phyloP scores from a whole-genome alignment of 2,797 vertebrate genomes.

The Tragelaphus eurycerus region DNA sequence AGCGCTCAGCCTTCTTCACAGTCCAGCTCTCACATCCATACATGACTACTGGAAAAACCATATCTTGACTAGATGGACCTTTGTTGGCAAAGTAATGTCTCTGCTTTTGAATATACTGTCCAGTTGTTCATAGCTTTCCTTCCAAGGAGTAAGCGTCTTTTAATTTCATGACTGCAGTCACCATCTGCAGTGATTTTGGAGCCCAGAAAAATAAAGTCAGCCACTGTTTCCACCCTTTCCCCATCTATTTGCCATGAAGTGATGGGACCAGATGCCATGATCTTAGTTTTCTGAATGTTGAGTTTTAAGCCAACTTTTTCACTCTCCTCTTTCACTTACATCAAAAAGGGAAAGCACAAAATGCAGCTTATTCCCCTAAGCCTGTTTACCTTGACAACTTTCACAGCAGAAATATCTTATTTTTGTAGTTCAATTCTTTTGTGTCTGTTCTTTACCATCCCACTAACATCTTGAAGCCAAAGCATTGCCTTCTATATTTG shows the following conservation, averaged over 20 bases:
- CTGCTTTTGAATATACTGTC: too few relatives aligned
- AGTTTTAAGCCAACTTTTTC: too few relatives aligned
- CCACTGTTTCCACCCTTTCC: too few relatives aligned
- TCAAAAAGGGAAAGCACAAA: rapidly evolving
- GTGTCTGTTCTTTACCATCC: not conserved
- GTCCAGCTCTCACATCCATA: not conserved
- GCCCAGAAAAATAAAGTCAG: too few relatives aligned
- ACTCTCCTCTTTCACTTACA: not conserved
- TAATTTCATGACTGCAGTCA: too few relatives aligned
- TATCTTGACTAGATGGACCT: rapidly evolving
- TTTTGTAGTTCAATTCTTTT: not conserved
- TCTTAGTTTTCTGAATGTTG: too few relatives aligned
- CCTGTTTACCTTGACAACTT: not conserved
- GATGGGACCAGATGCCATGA: too few relatives aligned
- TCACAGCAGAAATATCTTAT: not conserved
- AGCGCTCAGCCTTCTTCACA: not conserved
- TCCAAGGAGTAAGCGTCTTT: too few relatives aligned
- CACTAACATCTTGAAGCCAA: not conserved
- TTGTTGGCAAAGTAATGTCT: not conserved
- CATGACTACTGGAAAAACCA: rapidly evolving
- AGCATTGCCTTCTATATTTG: not conserved
- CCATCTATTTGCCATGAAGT: too few relatives aligned
- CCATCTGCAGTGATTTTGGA: too few relatives aligned
- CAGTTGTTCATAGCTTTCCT: too few relatives aligned
- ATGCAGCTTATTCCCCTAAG: not conserved